These are phyloP conservation scores for Esox lucius DNA, from an alignment of 2,797 vertebrate genomes.

Conservation along the genomic window DNA sequence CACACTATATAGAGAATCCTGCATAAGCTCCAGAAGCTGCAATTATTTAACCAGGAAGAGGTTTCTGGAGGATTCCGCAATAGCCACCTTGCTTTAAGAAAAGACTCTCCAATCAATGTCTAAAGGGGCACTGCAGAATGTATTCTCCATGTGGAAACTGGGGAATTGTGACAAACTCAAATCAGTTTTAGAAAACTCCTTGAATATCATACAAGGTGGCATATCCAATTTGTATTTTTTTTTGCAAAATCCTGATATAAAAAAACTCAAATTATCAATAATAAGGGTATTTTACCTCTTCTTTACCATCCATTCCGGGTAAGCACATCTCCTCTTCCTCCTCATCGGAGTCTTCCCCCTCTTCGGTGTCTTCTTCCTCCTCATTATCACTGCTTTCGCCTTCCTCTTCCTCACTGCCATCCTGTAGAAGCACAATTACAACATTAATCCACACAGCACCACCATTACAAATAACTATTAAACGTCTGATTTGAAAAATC, in stretches of 20 bases:
- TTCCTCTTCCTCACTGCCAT: slow-evolving; percentile 85
- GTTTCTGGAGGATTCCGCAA: too few relatives aligned
- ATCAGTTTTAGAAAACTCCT: too few relatives aligned
- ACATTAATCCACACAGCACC: background rate
- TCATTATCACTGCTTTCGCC: slow-evolving; percentile 88
- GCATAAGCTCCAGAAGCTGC: too few relatives aligned
- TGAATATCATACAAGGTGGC: too few relatives aligned
- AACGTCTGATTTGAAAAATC: background rate
- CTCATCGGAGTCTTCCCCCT: slow-evolving; percentile 80
- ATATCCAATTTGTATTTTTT: too few relatives aligned
- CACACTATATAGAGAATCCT: too few relatives aligned
- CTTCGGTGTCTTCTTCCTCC: slow-evolving; percentile 74
- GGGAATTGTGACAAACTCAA: too few relatives aligned
- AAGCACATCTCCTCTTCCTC: slow-evolving; percentile 89
- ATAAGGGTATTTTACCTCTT: slow-evolving; percentile 80
- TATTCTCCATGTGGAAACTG: too few relatives aligned
- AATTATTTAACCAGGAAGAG: too few relatives aligned
- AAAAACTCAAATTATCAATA: background rate
- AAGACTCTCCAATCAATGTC: background rate
- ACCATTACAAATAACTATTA: background rate
- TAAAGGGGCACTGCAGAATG: background rate
- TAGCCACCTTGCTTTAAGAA: too few relatives aligned
- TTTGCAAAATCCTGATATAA: too few relatives aligned
- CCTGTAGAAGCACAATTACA: slow-evolving; percentile 65
- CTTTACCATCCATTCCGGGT: slow-evolving; percentile 97